Base-by-base conservation (phyloP, 2,797 vertebrate genomes). In the Lindbergichthys nudifrons region DNA sequence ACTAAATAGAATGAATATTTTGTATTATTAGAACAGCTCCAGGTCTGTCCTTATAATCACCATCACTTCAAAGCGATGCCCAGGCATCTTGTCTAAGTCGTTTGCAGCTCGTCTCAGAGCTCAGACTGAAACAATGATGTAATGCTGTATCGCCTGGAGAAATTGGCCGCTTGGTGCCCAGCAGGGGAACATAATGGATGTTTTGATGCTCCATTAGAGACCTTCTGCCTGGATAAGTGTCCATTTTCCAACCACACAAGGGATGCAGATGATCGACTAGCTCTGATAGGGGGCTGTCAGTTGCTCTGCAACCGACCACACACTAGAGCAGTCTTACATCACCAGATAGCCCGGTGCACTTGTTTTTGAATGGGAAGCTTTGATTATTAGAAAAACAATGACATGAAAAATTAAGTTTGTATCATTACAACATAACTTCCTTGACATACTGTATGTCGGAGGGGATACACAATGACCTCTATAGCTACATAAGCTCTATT, bases 141-240 rank as follows among this genome's bases (percentile, higher is more conserved):
- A 92, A 94, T 93, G 79, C 43, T 61, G 52, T 58, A 73, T 80
- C 60, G 70, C 86, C 82, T 79, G 76, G 66, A 70, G 79, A 81
- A 81, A 70, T 69, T 50, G 74, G 60, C 75, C 61, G 65, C 68
- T 81, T 61, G 64, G 75, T 67, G 77, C 75, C 86, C 88, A 87
- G 80, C 69, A 57, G 80, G 83, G 87, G 79, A 85, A 89, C 83
- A 89, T 32, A n/a, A 19, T 75, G 73, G 65, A 18, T 36, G 54
- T 47, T 83, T 90, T 92, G 87, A 86, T 89, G 91, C 84, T 90
- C 92, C 93, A 95, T 95, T 94, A 94, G 90, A 91, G 84, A 75
- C 81, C 77, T 86, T 92, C 80, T 90, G 80, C 71, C 66, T 78
- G 61, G 74, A 84, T 89, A 91, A 93, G 86, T 89, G 87, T 92